Evolutionary conservation across 2,888 invertebrate species (phyloP).

Genomic region (Watsonalla cultraria): DNA sequence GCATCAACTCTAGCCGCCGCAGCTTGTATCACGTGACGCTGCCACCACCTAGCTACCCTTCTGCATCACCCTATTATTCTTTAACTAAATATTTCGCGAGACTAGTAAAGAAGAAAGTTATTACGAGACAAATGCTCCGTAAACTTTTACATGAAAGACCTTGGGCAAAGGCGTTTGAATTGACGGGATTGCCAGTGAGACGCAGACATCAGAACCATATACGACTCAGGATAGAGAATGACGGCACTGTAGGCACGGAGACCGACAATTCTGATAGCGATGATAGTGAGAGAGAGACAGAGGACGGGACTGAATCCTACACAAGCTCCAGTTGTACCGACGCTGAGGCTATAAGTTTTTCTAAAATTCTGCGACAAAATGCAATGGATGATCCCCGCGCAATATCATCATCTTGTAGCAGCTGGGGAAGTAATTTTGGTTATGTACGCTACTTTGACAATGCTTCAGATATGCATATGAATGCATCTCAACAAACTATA

Average conservation of each 20-base stretch:
- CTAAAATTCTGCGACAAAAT: conserved; percentile 78
- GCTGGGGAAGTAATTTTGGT: conserved; percentile 81
- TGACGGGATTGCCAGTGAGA: conserved; percentile 65
- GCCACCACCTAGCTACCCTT: conserved; percentile 86
- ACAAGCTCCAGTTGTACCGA: conserved; percentile 60
- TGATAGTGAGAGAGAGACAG: conserved; percentile 60
- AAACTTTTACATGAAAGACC: conserved; percentile 83
- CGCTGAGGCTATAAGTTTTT: conserved; percentile 39
- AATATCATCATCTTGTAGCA: conserved; percentile 71
- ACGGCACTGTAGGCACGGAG: conserved; percentile 64
- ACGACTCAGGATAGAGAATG: conserved; percentile 59
- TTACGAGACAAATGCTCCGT: conserved; percentile 85
- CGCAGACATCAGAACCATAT: conserved; percentile 68
- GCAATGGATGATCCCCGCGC: conserved; percentile 75
- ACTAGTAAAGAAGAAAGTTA: conserved; percentile 84
- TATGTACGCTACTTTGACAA: conserved; percentile 83
- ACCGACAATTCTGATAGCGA: conserved; percentile 65
- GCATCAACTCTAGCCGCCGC: conserved; percentile 73
- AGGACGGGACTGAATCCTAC: conserved; percentile 63
- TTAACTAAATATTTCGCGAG: conserved; percentile 87
- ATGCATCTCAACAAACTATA: conserved; percentile 31
- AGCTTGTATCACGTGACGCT: conserved; percentile 80
- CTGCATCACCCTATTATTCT: conserved; percentile 87
- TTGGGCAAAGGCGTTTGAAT: conserved; percentile 70
- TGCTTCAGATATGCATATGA: conserved; percentile 60